Conservation (phyloP, 2,888 invertebrate genomes). For the Conistra vaccinii region DNA sequence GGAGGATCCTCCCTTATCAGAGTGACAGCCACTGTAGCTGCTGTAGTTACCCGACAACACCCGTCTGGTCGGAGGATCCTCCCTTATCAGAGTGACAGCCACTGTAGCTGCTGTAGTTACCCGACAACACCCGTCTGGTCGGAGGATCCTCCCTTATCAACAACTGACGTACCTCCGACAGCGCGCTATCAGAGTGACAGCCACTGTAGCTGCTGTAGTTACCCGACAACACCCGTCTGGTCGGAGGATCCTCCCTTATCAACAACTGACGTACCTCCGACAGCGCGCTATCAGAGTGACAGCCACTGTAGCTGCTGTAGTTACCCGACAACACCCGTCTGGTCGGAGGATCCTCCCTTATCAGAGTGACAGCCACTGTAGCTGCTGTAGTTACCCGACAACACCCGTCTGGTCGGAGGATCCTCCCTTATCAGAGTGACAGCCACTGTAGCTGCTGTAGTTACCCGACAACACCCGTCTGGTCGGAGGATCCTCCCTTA, state of each 20-base stretch:
- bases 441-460: not conserved
- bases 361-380: not conserved
- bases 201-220: not conserved
- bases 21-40: not conserved
- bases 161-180: not conserved
- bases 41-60: not conserved
- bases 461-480: not conserved
- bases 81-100: not conserved
- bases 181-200: not conserved
- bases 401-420: not conserved
- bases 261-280: not conserved
- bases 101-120: not conserved
- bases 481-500: not conserved
- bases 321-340: not conserved
- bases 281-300: not conserved
- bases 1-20: not conserved
- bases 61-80: not conserved
- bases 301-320: not conserved
- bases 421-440: not conserved
- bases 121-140: not conserved
- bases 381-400: not conserved
- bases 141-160: not conserved
- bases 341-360: not conserved
- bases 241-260: not conserved
- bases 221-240: not conserved